Evolutionary conservation across 2,888 invertebrate genomes (phyloP).

Genomic region (Pimpla rufipes): DNA sequence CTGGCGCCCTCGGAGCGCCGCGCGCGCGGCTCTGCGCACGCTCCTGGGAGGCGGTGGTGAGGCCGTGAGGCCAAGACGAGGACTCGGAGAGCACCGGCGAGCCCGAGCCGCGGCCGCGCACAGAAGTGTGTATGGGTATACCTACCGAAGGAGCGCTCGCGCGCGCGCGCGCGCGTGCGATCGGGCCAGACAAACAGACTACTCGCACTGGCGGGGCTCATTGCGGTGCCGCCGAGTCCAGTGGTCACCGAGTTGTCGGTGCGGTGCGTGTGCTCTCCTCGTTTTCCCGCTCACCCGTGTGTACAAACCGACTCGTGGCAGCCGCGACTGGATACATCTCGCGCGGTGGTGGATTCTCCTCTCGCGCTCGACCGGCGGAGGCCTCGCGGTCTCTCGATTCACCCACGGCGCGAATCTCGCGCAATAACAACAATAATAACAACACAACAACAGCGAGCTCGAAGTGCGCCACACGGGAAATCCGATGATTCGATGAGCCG

Average conservation of each 20-base stretch:
- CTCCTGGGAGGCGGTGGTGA: conserved; percentile 82
- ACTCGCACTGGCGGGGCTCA: conserved; percentile 76
- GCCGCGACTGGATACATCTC: conserved; percentile 7
- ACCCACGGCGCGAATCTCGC: too few species aligned
- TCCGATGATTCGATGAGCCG: conserved; percentile 25
- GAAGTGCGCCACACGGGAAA: conserved; percentile 58
- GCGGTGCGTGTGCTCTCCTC: conserved; percentile 38
- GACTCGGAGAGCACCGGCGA: conserved; percentile 66
- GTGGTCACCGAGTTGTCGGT: conserved; percentile 75
- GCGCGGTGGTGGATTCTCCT: background rate
- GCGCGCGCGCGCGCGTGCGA: conserved; percentile 66
- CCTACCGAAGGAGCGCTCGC: background rate
- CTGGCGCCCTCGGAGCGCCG: too few species aligned
- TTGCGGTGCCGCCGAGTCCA: conserved; percentile 78
- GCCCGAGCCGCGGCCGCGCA: conserved; percentile 49
- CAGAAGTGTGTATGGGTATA: conserved; percentile 66
- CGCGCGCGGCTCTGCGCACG: conserved; percentile 71
- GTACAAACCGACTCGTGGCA: background rate
- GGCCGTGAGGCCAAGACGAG: conserved; percentile 76
- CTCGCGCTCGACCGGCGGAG: conserved; percentile 24
- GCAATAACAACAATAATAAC: background rate
- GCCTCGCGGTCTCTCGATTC: conserved; percentile 46
- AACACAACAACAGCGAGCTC: conserved; percentile 11
- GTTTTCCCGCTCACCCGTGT: conserved; percentile 1
- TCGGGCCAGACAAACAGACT: conserved; percentile 82